A percentile compares a stretch with the other conserved stretches of the same genome.
Conservation (phyloP, 1,140 invertebrate genomes). For the Bombus confusus region DNA sequence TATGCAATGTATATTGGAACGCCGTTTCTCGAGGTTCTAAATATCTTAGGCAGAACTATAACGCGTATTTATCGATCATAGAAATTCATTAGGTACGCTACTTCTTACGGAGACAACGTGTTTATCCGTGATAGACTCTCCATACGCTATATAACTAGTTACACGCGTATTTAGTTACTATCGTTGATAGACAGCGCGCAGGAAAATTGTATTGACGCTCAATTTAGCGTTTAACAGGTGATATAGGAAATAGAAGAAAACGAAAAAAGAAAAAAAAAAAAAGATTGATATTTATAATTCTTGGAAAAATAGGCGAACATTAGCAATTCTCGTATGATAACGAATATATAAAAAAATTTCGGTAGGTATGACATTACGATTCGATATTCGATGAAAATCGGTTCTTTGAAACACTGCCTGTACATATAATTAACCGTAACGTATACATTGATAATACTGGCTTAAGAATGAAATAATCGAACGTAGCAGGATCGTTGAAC, state of each 20-base stretch:
- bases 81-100: neutral
- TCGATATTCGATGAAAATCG: constrained; percentile 17
- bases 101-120: neutral
- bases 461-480: constrained; percentile 20
- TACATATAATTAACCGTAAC: constrained; percentile 37
- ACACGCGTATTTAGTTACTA: neutral
- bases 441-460: constrained; percentile 15
- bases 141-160: neutral
- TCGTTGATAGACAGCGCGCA: neutral
- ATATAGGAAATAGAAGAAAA: neutral
- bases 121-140: neutral
- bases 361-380: constrained; percentile 4
- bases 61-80: neutral
- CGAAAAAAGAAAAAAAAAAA: neutral
- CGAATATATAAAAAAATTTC: neutral
- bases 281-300: neutral
- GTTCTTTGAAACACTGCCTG: constrained; percentile 54
- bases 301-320: neutral
- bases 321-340: neutral
- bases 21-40: neutral
- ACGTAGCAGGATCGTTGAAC: constrained; percentile 12
- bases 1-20: neutral
- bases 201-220: constrained; percentile 27
- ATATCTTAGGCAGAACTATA: neutral
- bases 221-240: constrained; percentile 18